Evolutionary conservation across 2,888 invertebrate species (phyloP), one percentile per base, ranked within the genome.

Genomic region (Clepsis dumicolana): DNA sequence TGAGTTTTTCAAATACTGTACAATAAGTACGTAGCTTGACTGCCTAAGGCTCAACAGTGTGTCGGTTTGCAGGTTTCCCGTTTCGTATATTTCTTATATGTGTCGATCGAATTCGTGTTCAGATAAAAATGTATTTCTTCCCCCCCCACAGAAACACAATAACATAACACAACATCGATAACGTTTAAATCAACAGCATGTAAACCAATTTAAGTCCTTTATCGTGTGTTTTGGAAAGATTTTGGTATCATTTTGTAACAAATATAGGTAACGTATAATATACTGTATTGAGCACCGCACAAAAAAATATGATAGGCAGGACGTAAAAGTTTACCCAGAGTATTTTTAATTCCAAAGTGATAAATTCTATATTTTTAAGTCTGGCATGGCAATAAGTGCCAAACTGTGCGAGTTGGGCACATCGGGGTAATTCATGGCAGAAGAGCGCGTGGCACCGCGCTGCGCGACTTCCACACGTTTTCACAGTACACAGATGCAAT

Each of bases 351-450:
- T n/a, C n/a, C n/a, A n/a, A n/a, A n/a, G n/a, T n/a, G n/a, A n/a
- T n/a, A n/a, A n/a, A n/a, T n/a, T n/a, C n/a, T n/a, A n/a, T n/a
- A 29, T 29, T 29, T 29, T 29, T 8, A 29, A 29, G n/a, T 7
- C 29, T 29, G 29, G 7, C 29, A 7, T n/a, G 38, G 38, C 38
- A 38, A 38, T 38, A 38, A 38, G n/a, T 38, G n/a, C 38, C 38
- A 38, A 14, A 38, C 14, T 38, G n/a, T 38, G 38, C n/a, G 14
- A 38, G 38, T 38, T 4, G n/a, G 14, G 38, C 38, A 38, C 38
- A n/a, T 38, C 38, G 38, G 38, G 2, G 38, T 38, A 38, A 38
- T 38, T 38, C 38, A 38, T 38, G 38, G 38, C 38, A n/a, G 38
- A n/a, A 12, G n/a, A 38, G 38, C 38, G n/a, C 38, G 38, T 3